Evolutionary conservation across 53 echinoderm and acorn worm species (phyloP).

Genomic region (Patiria pectinifera): DNA sequence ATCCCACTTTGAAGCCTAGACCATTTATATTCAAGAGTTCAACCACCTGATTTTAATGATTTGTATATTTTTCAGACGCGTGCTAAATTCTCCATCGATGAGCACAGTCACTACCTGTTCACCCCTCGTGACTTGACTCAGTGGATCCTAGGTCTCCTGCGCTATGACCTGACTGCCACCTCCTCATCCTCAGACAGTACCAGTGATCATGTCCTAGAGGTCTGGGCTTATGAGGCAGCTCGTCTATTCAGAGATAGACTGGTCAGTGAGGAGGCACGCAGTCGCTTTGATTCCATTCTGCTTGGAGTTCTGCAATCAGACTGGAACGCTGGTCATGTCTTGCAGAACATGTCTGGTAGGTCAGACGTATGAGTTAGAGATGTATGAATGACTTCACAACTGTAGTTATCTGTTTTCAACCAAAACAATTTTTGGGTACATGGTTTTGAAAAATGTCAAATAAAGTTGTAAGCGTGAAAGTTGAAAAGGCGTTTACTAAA

Average conservation of each 20-base stretch:
- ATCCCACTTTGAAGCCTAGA: not conserved
- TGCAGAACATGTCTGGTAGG: slow-evolving; percentile 85
- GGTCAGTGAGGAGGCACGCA: slow-evolving; percentile 85
- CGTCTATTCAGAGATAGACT: slow-evolving; percentile 91
- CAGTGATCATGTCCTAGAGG: slow-evolving; percentile 91
- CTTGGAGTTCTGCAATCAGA: slow-evolving; percentile 86
- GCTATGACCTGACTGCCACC: slow-evolving; percentile 87
- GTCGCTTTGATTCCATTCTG: slow-evolving; percentile 87
- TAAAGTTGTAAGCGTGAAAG: too few relatives aligned
- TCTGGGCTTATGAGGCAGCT: slow-evolving; percentile 95
- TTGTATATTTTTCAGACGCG: slow-evolving; percentile 65
- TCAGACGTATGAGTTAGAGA: not conserved
- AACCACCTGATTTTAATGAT: not conserved
- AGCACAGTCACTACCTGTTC: slow-evolving; percentile 98
- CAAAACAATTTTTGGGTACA: too few relatives aligned
- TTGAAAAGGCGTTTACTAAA: too few relatives aligned
- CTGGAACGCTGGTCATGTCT: slow-evolving; percentile 97
- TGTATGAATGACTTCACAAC: not conserved
- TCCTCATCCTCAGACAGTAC: slow-evolving; percentile 82
- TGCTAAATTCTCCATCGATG: slow-evolving; percentile 90
- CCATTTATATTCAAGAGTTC: not conserved
- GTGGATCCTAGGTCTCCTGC: slow-evolving; percentile 93
- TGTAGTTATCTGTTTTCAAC: too few relatives aligned
- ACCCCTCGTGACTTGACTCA: slow-evolving; percentile 98
- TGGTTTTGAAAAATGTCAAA: too few relatives aligned